phyloP scores from a whole-genome alignment of 2,797 vertebrate species.

The Ctenochaetus hawaiiensis region DNA sequence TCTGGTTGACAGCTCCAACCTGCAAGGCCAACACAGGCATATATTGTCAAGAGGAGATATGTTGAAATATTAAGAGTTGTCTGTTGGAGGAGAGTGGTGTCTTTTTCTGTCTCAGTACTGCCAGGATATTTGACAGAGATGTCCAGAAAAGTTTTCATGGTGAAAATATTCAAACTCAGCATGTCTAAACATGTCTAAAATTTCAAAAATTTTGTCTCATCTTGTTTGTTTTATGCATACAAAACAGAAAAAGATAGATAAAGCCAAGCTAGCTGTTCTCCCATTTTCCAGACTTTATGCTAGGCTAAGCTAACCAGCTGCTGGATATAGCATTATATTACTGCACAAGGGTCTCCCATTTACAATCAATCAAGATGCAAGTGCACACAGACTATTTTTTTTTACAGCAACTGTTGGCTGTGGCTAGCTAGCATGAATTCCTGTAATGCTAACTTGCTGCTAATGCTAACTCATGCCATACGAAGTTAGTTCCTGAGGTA shows the following conservation, averaged over 20 bases:
- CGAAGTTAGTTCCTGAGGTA: not conserved
- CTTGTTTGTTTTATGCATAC: no score
- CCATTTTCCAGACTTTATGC: no score
- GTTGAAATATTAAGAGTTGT: conserved; percentile 38
- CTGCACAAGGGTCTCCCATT: no score
- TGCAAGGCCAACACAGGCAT: conserved; percentile 18
- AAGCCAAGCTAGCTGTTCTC: no score
- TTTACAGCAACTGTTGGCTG: not conserved
- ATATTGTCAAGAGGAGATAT: conserved; percentile 37
- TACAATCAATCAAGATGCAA: no score
- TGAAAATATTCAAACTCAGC: conserved; percentile 28
- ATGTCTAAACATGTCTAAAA: no score
- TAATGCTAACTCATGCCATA: not conserved
- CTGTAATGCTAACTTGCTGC: not conserved
- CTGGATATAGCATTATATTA: no score
- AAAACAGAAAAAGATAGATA: no score
- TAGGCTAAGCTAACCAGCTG: no score
- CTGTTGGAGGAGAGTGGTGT: not conserved
- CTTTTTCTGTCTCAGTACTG: conserved; percentile 18
- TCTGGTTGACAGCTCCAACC: conserved; percentile 34
- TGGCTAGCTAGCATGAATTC: not conserved
- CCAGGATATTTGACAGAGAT: conserved; percentile 33
- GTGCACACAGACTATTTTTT: no score
- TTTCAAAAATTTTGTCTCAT: no score
- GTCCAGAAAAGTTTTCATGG: conserved; percentile 32